Evolutionary conservation across 2,797 vertebrate species (phyloP).

Genomic region (Spondyliosoma cantharus): DNA sequence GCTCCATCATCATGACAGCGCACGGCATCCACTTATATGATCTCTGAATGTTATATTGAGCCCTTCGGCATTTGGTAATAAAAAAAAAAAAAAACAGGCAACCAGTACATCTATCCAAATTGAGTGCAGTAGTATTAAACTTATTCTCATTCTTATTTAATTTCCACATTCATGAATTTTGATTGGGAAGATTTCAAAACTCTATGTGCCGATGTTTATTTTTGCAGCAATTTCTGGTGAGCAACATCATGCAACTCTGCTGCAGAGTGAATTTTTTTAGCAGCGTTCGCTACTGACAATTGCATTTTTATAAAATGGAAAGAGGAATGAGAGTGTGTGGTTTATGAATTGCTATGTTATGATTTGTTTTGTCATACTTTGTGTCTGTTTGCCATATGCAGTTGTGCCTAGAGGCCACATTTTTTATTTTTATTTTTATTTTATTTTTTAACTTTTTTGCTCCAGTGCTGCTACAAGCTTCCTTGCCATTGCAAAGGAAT

Average conservation of each 20-base stretch:
- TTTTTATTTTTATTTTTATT: too few relatives aligned
- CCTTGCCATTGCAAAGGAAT: neutral
- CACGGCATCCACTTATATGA: neutral
- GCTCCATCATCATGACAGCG: neutral
- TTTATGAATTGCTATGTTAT: neutral
- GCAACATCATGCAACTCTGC: neutral
- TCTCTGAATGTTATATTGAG: neutral
- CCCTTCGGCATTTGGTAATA: neutral
- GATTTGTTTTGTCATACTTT: neutral
- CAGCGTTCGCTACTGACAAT: neutral
- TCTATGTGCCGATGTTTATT: neutral
- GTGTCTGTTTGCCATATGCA: neutral
- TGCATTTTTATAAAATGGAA: neutral
- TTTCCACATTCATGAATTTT: neutral
- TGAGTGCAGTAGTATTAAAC: neutral
- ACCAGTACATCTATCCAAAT: neutral
- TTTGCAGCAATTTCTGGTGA: constrained; percentile 1
- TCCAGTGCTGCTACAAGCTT: neutral
- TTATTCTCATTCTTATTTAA: neutral
- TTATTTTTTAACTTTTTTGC: neutral
- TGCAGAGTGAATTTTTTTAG: neutral
- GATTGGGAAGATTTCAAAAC: neutral
- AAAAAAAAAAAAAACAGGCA: neutral
- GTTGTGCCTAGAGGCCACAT: neutral
- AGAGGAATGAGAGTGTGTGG: neutral